Evolutionary conservation across 2,888 invertebrate genomes (phyloP).

Genomic region (Philereme transversata): DNA sequence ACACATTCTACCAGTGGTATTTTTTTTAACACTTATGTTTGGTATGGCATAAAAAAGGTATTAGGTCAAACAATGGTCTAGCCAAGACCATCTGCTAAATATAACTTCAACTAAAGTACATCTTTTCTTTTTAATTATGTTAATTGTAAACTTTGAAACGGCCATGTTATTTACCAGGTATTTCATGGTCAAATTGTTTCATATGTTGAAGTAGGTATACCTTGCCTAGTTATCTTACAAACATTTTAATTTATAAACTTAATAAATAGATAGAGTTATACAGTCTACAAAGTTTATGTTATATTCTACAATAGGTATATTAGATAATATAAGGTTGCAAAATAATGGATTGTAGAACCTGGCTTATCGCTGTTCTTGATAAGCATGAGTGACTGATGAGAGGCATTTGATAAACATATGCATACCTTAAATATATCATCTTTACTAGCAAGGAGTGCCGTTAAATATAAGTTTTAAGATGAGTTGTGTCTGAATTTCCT

Average conservation of each 20-base stretch:
- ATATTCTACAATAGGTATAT: conserved; percentile 15
- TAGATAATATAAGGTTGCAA: conserved; percentile 23
- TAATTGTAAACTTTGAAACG: conserved; percentile 19
- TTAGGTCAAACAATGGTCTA: conserved; percentile 7
- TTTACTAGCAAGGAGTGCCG: conserved; percentile 19
- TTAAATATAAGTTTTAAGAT: too few species aligned
- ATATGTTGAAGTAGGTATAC: conserved; percentile 3
- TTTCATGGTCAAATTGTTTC: conserved; percentile 19
- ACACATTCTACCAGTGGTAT: conserved; percentile 19
- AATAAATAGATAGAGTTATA: conserved; percentile 38
- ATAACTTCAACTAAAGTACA: conserved; percentile 16
- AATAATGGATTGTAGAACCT: conserved; percentile 10
- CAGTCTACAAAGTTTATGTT: conserved; percentile 15
- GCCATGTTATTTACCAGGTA: conserved; percentile 15
- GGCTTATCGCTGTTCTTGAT: conserved; percentile 62
- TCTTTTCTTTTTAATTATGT: conserved; percentile 4
- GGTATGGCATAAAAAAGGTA: neutral
- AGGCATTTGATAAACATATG: conserved; percentile 55
- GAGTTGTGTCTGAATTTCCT: too few species aligned
- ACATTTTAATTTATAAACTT: conserved; percentile 30
- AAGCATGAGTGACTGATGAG: conserved; percentile 69
- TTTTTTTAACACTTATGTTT: neutral
- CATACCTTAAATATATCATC: too few species aligned
- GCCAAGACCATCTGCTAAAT: conserved; percentile 7
- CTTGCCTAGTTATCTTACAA: conserved; percentile 27